Percentiles rank a stretch among this genome's conserved stretches.
These are phyloP conservation scores for Pseudoatta argentina DNA, from an alignment of 1,140 invertebrate genomes.

Conservation along the genomic window DNA sequence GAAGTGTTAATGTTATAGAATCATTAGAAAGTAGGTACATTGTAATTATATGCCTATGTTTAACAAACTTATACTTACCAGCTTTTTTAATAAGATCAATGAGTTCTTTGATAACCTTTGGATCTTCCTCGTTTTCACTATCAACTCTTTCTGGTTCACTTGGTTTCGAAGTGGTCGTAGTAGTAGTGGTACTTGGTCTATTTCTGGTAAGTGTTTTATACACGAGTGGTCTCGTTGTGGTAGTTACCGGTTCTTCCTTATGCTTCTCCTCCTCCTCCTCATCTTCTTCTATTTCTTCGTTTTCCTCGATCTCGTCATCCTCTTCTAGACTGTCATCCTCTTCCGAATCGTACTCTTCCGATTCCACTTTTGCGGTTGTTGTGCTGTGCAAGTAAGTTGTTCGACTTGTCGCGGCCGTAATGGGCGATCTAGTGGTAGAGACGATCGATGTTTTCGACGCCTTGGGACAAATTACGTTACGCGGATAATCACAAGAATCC, in stretches of 20 bases:
- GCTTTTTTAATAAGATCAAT: slow-evolving; percentile 94
- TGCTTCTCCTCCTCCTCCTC: slow-evolving; percentile 75
- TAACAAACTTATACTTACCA: slow-evolving; percentile 79
- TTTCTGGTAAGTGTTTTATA: slow-evolving; percentile 84
- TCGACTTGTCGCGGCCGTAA: slow-evolving; percentile 85
- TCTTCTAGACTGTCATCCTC: slow-evolving; percentile 89
- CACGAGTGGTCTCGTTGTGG: slow-evolving; percentile 77
- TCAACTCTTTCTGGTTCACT: slow-evolving; percentile 53
- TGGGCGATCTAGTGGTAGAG: slow-evolving; percentile 85
- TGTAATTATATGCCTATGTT: background rate
- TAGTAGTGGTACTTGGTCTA: slow-evolving; percentile 76
- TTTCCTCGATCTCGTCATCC: slow-evolving; percentile 81
- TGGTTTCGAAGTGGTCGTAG: slow-evolving; percentile 70
- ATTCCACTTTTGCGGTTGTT: slow-evolving; percentile 84
- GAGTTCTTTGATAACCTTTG: slow-evolving; percentile 93
- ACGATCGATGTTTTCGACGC: slow-evolving; percentile 82
- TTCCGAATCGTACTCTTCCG: slow-evolving; percentile 89
- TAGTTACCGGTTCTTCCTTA: slow-evolving; percentile 79
- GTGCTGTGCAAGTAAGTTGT: slow-evolving; percentile 85
- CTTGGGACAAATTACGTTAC: slow-evolving; percentile 93
- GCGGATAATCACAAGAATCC: slow-evolving; percentile 96
- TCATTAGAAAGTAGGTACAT: background rate
- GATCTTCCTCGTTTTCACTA: slow-evolving; percentile 90
- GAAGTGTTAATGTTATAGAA: background rate
- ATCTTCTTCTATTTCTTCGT: slow-evolving; percentile 78